Evolutionary conservation across 2,888 invertebrate genomes (phyloP).

Genomic region (Drosophila limbata): DNA sequence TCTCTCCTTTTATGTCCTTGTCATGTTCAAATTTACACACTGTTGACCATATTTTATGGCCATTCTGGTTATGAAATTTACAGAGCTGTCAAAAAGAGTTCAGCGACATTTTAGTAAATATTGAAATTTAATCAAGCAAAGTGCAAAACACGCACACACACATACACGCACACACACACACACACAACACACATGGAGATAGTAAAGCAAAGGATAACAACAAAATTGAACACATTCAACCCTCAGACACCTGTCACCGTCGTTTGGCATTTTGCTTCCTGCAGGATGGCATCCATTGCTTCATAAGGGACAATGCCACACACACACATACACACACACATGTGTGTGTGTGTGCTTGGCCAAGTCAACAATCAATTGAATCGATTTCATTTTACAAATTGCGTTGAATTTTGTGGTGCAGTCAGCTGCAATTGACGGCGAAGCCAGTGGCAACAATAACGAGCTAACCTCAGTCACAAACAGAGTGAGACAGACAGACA

Average conservation of each 20-base stretch:
- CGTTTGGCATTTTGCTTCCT: constrained; percentile 59
- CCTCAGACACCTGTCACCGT: constrained; percentile 74
- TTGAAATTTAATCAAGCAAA: constrained; percentile 82
- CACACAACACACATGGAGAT: background rate
- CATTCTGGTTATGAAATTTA: constrained; percentile 80
- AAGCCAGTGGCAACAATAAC: constrained; percentile 75
- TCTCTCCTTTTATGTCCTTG: constrained; percentile 59
- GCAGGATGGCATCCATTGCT: constrained; percentile 60
- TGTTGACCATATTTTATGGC: constrained; percentile 80
- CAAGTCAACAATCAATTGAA: constrained; percentile 81
- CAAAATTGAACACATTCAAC: constrained; percentile 42
- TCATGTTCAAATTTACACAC: constrained; percentile 74
- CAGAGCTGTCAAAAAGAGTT: constrained; percentile 81
- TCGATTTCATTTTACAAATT: constrained; percentile 81
- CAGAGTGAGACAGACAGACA: background rate
- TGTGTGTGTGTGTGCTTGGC: constrained; percentile 57
- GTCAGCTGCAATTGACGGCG: constrained; percentile 79
- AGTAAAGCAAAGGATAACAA: constrained; percentile 64
- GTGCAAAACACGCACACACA: constrained; percentile 67
- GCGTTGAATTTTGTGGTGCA: constrained; percentile 82
- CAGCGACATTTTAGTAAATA: constrained; percentile 82
- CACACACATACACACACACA: constrained; percentile 15
- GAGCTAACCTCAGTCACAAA: constrained; percentile 49
- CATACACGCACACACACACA: constrained; percentile 15
- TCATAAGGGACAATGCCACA: constrained; percentile 54